A percentile compares a stretch with the other conserved stretches of the same genome.
These are phyloP conservation scores for Poeciliopsis retropinna DNA, from an alignment of 2,113 vertebrate genomes.

Conservation along the genomic window DNA sequence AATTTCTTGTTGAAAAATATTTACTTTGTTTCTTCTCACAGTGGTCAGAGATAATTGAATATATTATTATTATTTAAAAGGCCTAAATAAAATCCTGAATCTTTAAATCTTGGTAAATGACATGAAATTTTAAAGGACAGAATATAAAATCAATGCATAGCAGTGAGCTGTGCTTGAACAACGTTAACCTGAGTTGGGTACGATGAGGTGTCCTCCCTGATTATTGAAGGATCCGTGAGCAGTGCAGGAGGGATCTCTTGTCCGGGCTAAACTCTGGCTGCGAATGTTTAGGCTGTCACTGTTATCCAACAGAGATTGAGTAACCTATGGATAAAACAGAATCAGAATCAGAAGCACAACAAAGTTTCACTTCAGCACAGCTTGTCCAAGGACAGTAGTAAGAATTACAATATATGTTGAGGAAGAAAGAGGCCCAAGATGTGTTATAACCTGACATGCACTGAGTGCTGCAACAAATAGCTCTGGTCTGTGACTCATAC, in stretches of 20 bases:
- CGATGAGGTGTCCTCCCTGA: slow-evolving; percentile 93
- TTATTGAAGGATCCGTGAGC: slow-evolving; percentile 93
- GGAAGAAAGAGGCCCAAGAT: neutral
- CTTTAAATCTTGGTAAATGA: too few relatives aligned
- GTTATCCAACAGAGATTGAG: slow-evolving; percentile 89
- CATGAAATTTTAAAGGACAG: too few relatives aligned
- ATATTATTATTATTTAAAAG: too few relatives aligned
- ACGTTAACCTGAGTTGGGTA: slow-evolving; percentile 90
- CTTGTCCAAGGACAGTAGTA: neutral
- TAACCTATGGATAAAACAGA: slow-evolving; percentile 68
- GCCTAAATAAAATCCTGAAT: too few relatives aligned
- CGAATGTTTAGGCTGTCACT: slow-evolving; percentile 88
- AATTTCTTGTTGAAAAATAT: too few relatives aligned
- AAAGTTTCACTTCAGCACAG: too few relatives aligned
- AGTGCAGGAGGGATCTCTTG: slow-evolving; percentile 89
- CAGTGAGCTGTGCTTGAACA: neutral
- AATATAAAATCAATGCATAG: too few relatives aligned
- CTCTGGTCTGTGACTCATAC: neutral
- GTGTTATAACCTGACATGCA: neutral
- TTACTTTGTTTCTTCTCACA: too few relatives aligned
- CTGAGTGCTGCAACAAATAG: neutral
- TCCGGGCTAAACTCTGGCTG: slow-evolving; percentile 89
- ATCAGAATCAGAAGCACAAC: too few relatives aligned
- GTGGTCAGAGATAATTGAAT: too few relatives aligned
- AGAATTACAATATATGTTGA: neutral